phyloP scores from a whole-genome alignment of 92 coral and sea anemone species.

The Muricea muricata region DNA sequence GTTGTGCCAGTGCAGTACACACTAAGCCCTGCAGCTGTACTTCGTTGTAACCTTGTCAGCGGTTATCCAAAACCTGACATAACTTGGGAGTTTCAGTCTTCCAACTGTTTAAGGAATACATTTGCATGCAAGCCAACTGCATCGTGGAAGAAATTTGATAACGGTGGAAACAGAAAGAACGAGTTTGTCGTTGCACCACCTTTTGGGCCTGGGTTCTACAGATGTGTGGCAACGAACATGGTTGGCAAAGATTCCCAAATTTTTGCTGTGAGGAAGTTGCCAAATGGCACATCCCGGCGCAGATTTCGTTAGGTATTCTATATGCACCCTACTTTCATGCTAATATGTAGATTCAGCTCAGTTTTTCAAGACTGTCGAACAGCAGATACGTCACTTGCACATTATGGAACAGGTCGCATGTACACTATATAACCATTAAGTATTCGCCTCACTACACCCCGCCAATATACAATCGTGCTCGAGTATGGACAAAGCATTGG shows the following conservation, averaged over 20 bases:
- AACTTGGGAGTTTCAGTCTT: constrained; percentile 46
- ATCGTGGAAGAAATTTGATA: constrained; percentile 35
- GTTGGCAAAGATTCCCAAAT: constrained; percentile 32
- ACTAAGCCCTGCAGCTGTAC: constrained; percentile 10
- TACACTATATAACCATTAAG: not conserved
- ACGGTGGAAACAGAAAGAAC: not conserved
- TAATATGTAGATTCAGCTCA: not conserved
- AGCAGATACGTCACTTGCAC: not conserved
- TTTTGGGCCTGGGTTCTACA: constrained; percentile 35
- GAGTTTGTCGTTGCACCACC: constrained; percentile 38
- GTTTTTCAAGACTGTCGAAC: not conserved
- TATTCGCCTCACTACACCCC: not conserved
- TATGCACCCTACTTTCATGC: not conserved
- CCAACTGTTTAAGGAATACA: constrained; percentile 34
- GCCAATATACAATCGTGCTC: not conserved
- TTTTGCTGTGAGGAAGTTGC: constrained; percentile 31
- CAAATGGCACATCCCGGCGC: not conserved
- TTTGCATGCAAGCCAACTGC: constrained; percentile 32
- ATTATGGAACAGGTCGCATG: not conserved
- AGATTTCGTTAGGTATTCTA: constrained; percentile 7
- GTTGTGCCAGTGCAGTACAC: constrained; percentile 23
- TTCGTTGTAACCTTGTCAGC: constrained; percentile 20
- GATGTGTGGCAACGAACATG: constrained; percentile 46
- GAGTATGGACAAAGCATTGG: no score
- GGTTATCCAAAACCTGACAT: constrained; percentile 36